Conservation (phyloP, 2,797 vertebrate species). For the Rhyacichthys aspro region DNA sequence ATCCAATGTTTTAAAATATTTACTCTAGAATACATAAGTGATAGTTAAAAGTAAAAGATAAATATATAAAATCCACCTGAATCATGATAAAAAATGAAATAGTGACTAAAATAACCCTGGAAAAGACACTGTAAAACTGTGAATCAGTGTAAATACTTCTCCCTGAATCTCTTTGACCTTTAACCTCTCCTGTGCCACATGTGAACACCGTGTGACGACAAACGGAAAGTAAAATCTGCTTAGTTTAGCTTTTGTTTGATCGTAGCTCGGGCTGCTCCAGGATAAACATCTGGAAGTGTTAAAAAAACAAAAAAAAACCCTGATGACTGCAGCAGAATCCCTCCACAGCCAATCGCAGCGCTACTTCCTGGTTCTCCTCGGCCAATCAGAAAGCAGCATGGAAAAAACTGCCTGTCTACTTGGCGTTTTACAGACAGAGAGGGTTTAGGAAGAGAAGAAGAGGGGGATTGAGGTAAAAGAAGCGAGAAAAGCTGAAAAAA, state of each 20-base stretch:
- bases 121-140: no score
- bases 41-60: no score
- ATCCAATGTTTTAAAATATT: no score
- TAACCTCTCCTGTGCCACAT: slow-evolving; percentile 1
- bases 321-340: slow-evolving; percentile 66
- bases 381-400: slow-evolving; percentile 47
- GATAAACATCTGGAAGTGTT: slow-evolving; percentile 73
- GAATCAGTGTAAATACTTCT: no score
- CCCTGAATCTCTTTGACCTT: not conserved
- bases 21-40: no score
- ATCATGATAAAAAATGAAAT: no score
- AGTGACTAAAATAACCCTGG: no score
- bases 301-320: slow-evolving; percentile 27
- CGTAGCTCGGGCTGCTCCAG: slow-evolving; percentile 24
- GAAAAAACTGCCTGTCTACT: slow-evolving; percentile 30
- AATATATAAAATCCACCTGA: no score
- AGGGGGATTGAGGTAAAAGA: no score
- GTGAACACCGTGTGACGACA: slow-evolving; percentile 5
- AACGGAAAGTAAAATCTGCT: slow-evolving; percentile 14
- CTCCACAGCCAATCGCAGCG: slow-evolving; percentile 50
- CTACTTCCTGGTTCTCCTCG: slow-evolving; percentile 37
- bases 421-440: slow-evolving; percentile 18
- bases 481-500: not conserved
- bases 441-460: slow-evolving; percentile 16
- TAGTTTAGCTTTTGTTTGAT: slow-evolving; percentile 18